A percentile compares a stretch with the other conserved stretches of the same genome.
phyloP scores from a whole-genome alignment of 2,113 vertebrate genomes.

The Tachuris rubrigastra region DNA sequence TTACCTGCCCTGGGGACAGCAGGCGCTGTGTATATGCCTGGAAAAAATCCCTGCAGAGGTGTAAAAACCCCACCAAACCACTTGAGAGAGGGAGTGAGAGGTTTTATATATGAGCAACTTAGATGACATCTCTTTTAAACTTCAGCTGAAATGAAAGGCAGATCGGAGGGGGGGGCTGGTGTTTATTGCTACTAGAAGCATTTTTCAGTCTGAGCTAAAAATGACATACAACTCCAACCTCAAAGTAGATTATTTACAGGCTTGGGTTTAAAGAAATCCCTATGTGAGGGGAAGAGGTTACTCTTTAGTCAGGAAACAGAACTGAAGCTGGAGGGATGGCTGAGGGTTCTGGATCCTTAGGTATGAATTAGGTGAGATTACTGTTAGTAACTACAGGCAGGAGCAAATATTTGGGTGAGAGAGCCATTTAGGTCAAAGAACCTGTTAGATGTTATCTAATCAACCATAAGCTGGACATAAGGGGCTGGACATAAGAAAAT shows the following conservation, averaged over 20 bases:
- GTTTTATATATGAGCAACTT: neutral
- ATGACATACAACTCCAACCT: neutral
- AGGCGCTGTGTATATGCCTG: rapidly evolving
- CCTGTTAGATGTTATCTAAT: neutral
- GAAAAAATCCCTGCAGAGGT: neutral
- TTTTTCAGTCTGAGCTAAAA: slow-evolving; percentile 14
- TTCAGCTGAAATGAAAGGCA: neutral
- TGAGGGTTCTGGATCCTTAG: neutral
- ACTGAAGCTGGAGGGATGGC: neutral
- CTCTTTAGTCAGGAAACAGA: neutral
- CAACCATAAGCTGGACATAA: rapidly evolving
- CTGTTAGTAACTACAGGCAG: neutral
- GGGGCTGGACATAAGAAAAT: neutral
- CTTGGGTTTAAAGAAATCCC: neutral
- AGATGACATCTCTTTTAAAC: neutral
- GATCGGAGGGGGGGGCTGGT: no score
- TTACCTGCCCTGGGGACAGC: neutral
- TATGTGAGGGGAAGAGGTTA: neutral
- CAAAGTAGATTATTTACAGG: neutral
- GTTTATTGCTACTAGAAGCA: neutral
- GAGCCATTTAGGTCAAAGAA: neutral
- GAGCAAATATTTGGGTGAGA: neutral
- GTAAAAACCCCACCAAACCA: neutral
- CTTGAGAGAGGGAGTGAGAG: neutral
- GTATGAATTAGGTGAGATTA: neutral